phyloP scores from a whole-genome alignment of 2,113 vertebrate species.

The Erythrolamprus reginae region DNA sequence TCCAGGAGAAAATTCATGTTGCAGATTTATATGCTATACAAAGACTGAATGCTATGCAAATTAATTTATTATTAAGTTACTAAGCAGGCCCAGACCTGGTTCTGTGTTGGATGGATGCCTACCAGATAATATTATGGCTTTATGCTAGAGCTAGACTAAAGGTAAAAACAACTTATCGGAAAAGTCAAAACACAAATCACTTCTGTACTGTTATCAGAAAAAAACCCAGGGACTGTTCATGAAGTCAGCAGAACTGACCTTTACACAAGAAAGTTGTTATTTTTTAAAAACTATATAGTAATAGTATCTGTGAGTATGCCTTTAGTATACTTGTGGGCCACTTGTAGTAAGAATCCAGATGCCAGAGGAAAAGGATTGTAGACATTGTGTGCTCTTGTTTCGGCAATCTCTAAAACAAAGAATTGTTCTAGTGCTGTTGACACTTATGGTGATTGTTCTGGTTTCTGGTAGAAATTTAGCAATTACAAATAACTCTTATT shows the following conservation, averaged over 20 bases:
- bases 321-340: neutral
- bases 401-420: neutral
- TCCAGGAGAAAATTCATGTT: slow-evolving; percentile 35
- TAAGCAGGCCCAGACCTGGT: neutral
- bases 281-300: too few relatives aligned
- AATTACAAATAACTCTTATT: too few relatives aligned
- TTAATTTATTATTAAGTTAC: neutral
- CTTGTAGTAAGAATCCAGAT: neutral
- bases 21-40: accelerated
- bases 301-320: too few relatives aligned
- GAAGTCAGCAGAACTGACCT: neutral
- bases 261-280: neutral
- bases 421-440: neutral
- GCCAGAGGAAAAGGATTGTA: neutral
- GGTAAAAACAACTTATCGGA: neutral
- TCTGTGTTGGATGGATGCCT: neutral
- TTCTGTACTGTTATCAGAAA: neutral
- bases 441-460: too few relatives aligned
- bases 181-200: neutral
- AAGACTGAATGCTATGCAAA: slow-evolving; percentile 13
- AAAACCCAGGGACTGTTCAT: neutral
- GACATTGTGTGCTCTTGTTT: neutral
- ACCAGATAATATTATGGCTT: neutral
- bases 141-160: neutral
- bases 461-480: too few relatives aligned